Evolutionary conservation across 2,888 invertebrate genomes (phyloP).

Genomic region (Actias luna): DNA sequence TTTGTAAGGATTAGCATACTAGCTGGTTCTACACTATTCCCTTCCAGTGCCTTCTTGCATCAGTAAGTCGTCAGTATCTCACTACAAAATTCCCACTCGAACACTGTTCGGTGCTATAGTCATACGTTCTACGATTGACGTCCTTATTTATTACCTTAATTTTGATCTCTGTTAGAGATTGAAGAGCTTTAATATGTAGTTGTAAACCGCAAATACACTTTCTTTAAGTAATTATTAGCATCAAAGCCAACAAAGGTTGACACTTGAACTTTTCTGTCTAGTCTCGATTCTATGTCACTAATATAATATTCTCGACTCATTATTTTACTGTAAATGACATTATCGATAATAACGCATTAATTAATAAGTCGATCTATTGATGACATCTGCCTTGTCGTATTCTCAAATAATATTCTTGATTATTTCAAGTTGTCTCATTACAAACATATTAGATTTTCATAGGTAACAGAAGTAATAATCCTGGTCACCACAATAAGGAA

Average conservation of each 20-base stretch:
- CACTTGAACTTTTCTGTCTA: constrained; percentile 16
- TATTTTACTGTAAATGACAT: constrained; percentile 28
- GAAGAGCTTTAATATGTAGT: no score
- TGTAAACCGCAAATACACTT: constrained; percentile 56
- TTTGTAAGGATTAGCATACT: no score
- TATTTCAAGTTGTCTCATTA: constrained; percentile 25
- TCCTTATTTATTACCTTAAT: neutral
- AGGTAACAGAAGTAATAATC: constrained; percentile 54
- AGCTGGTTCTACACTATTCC: no score
- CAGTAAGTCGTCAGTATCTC: no score
- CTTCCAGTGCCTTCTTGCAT: no score
- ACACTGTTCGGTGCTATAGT: neutral
- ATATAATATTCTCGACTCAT: constrained; percentile 23
- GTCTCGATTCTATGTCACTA: constrained; percentile 20
- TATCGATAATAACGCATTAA: constrained; percentile 29
- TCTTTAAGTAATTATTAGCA: constrained; percentile 14
- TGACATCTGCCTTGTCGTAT: constrained; percentile 30
- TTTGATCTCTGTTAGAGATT: neutral
- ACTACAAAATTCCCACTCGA: no score
- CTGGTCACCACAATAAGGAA: constrained; percentile 73
- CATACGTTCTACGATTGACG: neutral
- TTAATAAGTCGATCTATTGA: constrained; percentile 32
- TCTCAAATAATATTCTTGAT: constrained; percentile 23
- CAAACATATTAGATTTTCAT: constrained; percentile 55
- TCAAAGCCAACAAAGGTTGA: constrained; percentile 10